These are phyloP conservation scores for Clitarchus hookeri DNA, from an alignment of 2,888 invertebrate genomes.

Conservation along the genomic window DNA sequence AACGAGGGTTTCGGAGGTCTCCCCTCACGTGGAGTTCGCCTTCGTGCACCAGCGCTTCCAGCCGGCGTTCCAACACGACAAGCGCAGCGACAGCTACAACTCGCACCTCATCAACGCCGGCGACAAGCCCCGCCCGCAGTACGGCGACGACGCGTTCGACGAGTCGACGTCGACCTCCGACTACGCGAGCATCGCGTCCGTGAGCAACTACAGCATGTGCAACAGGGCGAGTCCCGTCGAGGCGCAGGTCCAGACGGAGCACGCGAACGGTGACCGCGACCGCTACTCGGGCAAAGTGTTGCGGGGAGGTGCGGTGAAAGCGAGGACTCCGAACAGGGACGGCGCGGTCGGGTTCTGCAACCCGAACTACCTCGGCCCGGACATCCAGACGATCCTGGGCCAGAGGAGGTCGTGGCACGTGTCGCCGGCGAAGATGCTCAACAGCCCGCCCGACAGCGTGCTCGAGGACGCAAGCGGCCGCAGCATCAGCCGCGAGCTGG, in stretches of 20 bases:
- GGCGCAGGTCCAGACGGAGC: slow-evolving; percentile 24
- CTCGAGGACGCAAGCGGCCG: slow-evolving; percentile 59
- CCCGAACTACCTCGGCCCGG: slow-evolving; percentile 74
- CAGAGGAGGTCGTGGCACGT: slow-evolving; percentile 41
- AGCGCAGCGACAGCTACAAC: slow-evolving; percentile 60
- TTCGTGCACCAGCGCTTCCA: slow-evolving; percentile 61
- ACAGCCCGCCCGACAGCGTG: slow-evolving; percentile 68
- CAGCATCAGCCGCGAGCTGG: slow-evolving; percentile 49
- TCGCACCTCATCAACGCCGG: slow-evolving; percentile 54
- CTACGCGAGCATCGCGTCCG: slow-evolving; percentile 68
- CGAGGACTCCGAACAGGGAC: slow-evolving; percentile 49
- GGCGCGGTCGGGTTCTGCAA: slow-evolving; percentile 72
- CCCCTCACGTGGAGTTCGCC: slow-evolving; percentile 52
- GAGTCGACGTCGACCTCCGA: slow-evolving; percentile 70
- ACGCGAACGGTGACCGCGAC: slow-evolving; percentile 29
- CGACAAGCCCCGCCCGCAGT: slow-evolving; percentile 53
- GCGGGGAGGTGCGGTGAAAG: slow-evolving; percentile 16
- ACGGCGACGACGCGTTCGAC: slow-evolving; percentile 56
- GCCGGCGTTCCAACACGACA: slow-evolving; percentile 50
- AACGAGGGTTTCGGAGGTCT: slow-evolving; percentile 45
- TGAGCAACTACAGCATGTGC: slow-evolving; percentile 52
- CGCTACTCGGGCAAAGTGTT: background rate
- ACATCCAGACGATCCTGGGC: slow-evolving; percentile 55
- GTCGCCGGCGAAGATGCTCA: slow-evolving; percentile 57
- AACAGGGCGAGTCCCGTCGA: slow-evolving; percentile 34